phyloP scores from a whole-genome alignment of 2,113 vertebrate genomes.

The Dipodomys merriami region DNA sequence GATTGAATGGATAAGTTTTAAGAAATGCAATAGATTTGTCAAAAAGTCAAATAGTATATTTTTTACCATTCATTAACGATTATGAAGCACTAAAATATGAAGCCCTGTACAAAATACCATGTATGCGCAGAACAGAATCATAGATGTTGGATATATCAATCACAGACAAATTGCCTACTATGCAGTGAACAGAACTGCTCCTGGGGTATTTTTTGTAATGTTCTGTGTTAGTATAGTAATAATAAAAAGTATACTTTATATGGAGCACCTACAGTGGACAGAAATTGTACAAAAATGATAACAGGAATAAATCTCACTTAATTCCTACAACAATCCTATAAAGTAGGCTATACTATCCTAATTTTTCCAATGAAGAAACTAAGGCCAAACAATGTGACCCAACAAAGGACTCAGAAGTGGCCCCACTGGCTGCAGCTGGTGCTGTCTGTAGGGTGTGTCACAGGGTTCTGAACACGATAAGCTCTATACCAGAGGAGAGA shows the following conservation, averaged over 20 bases:
- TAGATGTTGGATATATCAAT: background rate
- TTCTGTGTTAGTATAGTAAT: background rate
- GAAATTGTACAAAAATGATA: conserved; percentile 25
- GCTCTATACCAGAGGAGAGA: background rate
- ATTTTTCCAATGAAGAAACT: conserved; percentile 58
- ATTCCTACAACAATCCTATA: conserved; percentile 29
- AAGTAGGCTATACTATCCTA: background rate
- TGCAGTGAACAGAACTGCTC: background rate
- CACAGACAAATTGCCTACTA: conserved; percentile 15
- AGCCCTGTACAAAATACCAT: conserved; percentile 42
- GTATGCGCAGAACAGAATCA: background rate
- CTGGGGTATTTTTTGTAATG: background rate
- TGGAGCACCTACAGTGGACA: conserved; percentile 21
- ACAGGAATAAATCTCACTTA: conserved; percentile 53
- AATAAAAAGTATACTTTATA: conserved; percentile 28
- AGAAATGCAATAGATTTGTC: conserved; percentile 77
- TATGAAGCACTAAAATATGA: conserved; percentile 71
- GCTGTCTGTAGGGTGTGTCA: background rate
- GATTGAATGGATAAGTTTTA: conserved; percentile 79
- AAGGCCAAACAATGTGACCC: background rate
- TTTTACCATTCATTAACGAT: conserved; percentile 69
- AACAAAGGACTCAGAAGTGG: background rate
- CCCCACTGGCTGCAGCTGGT: background rate
- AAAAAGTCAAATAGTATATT: conserved; percentile 72
- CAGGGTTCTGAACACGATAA: background rate